Evolutionary conservation across 2,113 vertebrate species (phyloP).

Genomic region (Aspidoscelis tigris): DNA sequence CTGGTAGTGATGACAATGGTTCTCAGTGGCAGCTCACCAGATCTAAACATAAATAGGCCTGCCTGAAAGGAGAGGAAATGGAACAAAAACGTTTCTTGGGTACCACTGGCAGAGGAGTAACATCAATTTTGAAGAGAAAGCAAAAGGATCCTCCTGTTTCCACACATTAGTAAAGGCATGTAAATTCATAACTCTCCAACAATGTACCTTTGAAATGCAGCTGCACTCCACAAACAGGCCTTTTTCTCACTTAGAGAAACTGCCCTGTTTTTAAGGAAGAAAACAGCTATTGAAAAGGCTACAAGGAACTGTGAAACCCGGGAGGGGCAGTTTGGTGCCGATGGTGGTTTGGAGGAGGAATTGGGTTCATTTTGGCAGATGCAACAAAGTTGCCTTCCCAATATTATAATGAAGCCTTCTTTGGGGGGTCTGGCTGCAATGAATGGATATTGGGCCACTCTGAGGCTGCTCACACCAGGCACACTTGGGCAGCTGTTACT

Average conservation of each 20-base stretch:
- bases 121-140: slow-evolving; percentile 81
- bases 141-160: slow-evolving; percentile 80
- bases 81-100: slow-evolving; percentile 83
- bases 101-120: slow-evolving; percentile 83
- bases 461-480: slow-evolving; percentile 18
- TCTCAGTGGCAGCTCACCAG: slow-evolving; percentile 80
- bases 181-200: slow-evolving; percentile 83
- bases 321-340: slow-evolving; percentile 48
- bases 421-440: slow-evolving; percentile 32
- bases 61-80: slow-evolving; percentile 83
- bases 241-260: slow-evolving; percentile 79
- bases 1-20: slow-evolving; percentile 79
- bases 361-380: slow-evolving; percentile 61
- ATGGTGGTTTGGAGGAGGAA: slow-evolving; percentile 51
- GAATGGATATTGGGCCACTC: slow-evolving; percentile 32
- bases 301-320: slow-evolving; percentile 61
- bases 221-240: slow-evolving; percentile 78
- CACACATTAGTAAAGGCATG: slow-evolving; percentile 79
- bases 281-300: slow-evolving; percentile 76
- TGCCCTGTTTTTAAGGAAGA: slow-evolving; percentile 79
- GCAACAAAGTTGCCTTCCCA: slow-evolving; percentile 48
- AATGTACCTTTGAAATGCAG: slow-evolving; percentile 85
- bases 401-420: slow-evolving; percentile 64
- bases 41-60: slow-evolving; percentile 81
- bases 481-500: slow-evolving; percentile 46